Conservation (phyloP, 2,888 invertebrate genomes). For the Orthosia cruda region DNA sequence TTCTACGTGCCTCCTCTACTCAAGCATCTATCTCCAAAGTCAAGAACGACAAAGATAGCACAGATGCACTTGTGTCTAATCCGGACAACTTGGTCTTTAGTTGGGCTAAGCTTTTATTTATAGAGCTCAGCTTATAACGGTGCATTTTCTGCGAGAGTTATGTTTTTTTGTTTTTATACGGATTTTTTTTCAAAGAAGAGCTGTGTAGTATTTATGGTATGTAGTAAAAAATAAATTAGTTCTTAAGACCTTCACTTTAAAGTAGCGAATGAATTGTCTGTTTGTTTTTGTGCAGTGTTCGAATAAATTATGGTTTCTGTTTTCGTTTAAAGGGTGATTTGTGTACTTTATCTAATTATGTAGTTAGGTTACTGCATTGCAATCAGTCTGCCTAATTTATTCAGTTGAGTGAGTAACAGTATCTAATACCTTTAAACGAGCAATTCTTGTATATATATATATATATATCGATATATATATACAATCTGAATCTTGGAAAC, state of each 20-base stretch:
- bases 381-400: too few relatives aligned
- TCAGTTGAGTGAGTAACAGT: too few relatives aligned
- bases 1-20: background rate
- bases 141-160: constrained; percentile 29
- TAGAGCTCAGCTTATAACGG: constrained; percentile 31
- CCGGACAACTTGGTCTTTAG: constrained; percentile 52
- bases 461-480: too few relatives aligned
- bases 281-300: background rate
- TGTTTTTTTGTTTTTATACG: background rate
- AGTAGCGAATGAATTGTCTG: background rate
- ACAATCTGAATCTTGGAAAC: too few relatives aligned
- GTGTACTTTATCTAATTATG: too few relatives aligned
- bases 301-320: background rate
- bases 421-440: too few relatives aligned
- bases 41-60: constrained; percentile 47
- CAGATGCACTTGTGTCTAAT: constrained; percentile 56
- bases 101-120: constrained; percentile 55
- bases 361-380: too few relatives aligned
- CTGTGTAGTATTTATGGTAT: background rate
- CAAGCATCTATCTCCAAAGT: constrained; percentile 32
- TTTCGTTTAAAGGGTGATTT: too few relatives aligned
- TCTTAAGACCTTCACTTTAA: background rate
- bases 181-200: background rate
- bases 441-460: too few relatives aligned
- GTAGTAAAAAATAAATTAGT: background rate